Percentiles rank a stretch among this genome's conserved stretches.
These are phyloP conservation scores for Syndactyla subalaris DNA, from an alignment of 2,797 vertebrate species.

Conservation along the genomic window DNA sequence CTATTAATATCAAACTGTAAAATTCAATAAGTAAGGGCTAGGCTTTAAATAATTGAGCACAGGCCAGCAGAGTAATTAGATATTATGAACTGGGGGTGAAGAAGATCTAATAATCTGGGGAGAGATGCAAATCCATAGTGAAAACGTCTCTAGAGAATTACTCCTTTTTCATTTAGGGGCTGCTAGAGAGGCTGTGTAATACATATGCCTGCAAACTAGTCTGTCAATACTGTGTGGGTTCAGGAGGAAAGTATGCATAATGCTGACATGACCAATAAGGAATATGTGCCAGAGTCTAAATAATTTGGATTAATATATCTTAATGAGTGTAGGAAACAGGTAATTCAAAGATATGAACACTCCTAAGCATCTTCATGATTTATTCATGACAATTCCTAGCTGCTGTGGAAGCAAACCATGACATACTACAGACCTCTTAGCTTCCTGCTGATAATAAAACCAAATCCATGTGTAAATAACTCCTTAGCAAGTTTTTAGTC, in stretches of 20 bases:
- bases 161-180: not conserved
- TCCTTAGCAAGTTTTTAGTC: not conserved
- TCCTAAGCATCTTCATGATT: conserved; percentile 14
- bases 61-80: conserved; percentile 13
- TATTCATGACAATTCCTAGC: conserved; percentile 31
- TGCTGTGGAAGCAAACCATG: not conserved
- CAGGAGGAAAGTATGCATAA: conserved; percentile 25
- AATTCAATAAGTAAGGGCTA: not conserved
- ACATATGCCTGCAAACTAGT: not conserved
- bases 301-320: conserved; percentile 50
- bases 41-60: conserved; percentile 21
- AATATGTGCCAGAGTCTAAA: not conserved
- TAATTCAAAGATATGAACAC: conserved; percentile 53
- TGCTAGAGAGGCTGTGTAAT: not conserved
- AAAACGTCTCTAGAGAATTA: not conserved
- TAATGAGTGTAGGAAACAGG: conserved; percentile 54
- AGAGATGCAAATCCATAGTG: not conserved
- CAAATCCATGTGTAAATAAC: not conserved
- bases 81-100: conserved; percentile 14
- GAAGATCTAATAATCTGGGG: conserved; percentile 1
- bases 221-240: conserved; percentile 12
- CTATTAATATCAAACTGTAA: conserved; percentile 43
- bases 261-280: conserved; percentile 46
- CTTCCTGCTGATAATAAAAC: not conserved
- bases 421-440: not conserved